These are phyloP conservation scores for Campoletis sonorensis DNA, from an alignment of 1,140 invertebrate species.

Conservation along the genomic window DNA sequence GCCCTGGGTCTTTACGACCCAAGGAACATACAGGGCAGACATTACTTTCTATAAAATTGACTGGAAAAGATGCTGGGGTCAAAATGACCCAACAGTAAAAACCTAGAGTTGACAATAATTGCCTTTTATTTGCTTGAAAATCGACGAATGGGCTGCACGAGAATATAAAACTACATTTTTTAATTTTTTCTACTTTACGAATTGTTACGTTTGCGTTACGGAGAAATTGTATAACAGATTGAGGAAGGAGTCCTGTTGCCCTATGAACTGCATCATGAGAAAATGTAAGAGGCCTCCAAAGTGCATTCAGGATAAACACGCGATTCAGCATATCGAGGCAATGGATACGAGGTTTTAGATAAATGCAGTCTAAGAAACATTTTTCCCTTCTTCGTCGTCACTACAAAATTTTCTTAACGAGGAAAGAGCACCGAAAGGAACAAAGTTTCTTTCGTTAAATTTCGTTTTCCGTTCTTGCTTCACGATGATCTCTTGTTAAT, in stretches of 20 bases:
- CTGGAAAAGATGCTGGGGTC: too few species aligned
- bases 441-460: neutral
- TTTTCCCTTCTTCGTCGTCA: constrained; percentile 41
- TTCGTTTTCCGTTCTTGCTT: too few species aligned
- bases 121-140: too few species aligned
- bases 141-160: too few species aligned
- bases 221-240: constrained; percentile 61
- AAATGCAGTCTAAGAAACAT: constrained; percentile 43
- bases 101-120: too few species aligned
- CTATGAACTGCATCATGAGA: constrained; percentile 68
- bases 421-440: neutral
- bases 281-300: constrained; percentile 64
- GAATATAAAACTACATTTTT: too few species aligned
- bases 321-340: constrained; percentile 66
- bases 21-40: too few species aligned
- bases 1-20: too few species aligned
- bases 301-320: constrained; percentile 73
- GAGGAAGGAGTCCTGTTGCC: constrained; percentile 68
- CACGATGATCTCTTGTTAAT: neutral
- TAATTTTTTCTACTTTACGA: too few species aligned
- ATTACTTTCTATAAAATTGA: too few species aligned
- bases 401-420: constrained; percentile 32
- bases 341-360: constrained; percentile 52
- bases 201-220: constrained; percentile 1
- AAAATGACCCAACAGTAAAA: too few species aligned